Base-by-base conservation (phyloP, 1,140 invertebrate species). In the Neoseiulus cucumeris region DNA sequence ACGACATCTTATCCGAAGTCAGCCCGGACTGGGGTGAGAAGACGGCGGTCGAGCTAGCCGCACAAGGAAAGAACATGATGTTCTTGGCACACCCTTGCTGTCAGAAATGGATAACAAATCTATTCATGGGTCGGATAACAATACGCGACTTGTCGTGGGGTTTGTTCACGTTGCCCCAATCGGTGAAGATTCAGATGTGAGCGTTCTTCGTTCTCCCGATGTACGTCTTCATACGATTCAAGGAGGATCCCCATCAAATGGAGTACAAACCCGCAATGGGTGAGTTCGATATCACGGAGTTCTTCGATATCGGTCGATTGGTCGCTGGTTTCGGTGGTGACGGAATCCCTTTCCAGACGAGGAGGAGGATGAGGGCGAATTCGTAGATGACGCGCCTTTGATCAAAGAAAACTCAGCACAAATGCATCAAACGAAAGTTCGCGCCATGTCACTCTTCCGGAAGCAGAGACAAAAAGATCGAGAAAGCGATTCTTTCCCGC, bases 61-160 rank as follows among this genome's bases (percentile, higher is more conserved):
- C 71, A 1, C 45, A 68, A 29, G 70, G 66, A 29, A 42, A 69
- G 17, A 67, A 66, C 64, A 67, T 67, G 39, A 55, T 64, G 7
- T 78, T 78, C 68, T 72, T 78, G 12, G 76, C 76, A 14, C 77
- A 78, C 69, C 73, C 75, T 9, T 77, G 76, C 64, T 77, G 77
- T 70, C 77, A 78, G 70, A 75, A 75, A 68, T 78, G 76, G 73
- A 69, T 78, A 7, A 75, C 73, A 0, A 72, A 73, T 22, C 70
- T 72, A 33, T 74, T 77, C 64, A 71, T 72, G 64, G 77, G 77
- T 1, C 68, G 72, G 12, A 73, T 78, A 42, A 70, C 73, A 41
- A 69, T 78, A 0, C 70, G 74, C 44, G 76, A 77, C 28, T 66
- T 77, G 6, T 71, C 72, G 51, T 74, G 71, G 70, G 76, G 76